These are phyloP conservation scores for Phaethon lepturus DNA, from an alignment of 2,113 vertebrate species.

Conservation along the genomic window DNA sequence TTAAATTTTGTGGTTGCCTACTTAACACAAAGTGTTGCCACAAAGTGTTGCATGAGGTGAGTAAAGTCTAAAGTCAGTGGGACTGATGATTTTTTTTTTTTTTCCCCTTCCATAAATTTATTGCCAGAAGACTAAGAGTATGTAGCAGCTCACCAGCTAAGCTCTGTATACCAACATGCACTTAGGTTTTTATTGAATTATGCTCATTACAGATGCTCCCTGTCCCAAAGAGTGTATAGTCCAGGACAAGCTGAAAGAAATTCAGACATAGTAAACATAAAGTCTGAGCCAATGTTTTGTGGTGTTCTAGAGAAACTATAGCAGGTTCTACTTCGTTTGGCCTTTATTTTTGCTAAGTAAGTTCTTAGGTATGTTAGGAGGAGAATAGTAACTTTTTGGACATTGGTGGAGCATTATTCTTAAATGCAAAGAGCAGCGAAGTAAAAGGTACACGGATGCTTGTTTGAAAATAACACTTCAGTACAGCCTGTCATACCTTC, in stretches of 20 bases:
- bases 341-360: neutral
- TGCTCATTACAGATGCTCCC: neutral
- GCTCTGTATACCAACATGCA: neutral
- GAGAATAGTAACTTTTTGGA: neutral
- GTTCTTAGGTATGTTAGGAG: neutral
- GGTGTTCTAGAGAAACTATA: neutral
- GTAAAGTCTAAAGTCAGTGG: neutral
- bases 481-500: neutral
- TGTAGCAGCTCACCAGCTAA: neutral
- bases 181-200: neutral
- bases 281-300: neutral
- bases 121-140: neutral
- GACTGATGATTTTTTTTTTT: neutral
- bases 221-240: neutral
- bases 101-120: neutral
- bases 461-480: neutral
- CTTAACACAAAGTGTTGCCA: neutral
- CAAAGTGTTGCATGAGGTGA: neutral
- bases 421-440: neutral
- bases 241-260: neutral
- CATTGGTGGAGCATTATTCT: neutral
- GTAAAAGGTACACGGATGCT: neutral
- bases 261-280: neutral
- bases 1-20: neutral
- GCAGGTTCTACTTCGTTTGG: neutral